Evolutionary conservation across 2,113 vertebrate species (phyloP).

Genomic region (Dipodomys merriami): DNA sequence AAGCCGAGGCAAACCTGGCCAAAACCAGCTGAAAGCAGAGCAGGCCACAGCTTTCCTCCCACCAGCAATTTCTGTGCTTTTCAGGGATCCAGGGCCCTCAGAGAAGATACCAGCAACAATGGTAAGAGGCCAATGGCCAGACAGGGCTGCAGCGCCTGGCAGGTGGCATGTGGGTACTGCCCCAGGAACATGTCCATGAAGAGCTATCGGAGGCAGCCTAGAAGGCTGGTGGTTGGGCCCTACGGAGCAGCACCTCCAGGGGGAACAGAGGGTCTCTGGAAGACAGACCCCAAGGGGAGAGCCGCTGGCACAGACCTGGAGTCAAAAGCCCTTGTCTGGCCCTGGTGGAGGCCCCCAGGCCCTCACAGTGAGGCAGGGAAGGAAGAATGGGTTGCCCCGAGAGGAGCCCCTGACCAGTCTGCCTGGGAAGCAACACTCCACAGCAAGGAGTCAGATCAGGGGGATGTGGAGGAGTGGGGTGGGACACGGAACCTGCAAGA

Average conservation of each 20-base stretch:
- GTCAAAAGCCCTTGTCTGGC: constrained; percentile 56
- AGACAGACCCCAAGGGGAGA: constrained; percentile 68
- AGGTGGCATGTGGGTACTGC: background rate
- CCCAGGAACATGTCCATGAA: fast-evolving
- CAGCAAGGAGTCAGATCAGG: background rate
- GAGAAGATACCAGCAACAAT: background rate
- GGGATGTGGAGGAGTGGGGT: background rate
- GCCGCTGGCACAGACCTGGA: background rate
- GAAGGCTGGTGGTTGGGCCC: background rate
- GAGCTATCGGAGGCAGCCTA: background rate
- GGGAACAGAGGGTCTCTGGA: constrained; percentile 46
- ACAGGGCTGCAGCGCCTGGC: background rate
- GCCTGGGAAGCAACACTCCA: background rate
- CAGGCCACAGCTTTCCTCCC: background rate
- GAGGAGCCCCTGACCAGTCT: background rate
- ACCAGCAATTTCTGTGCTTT: background rate
- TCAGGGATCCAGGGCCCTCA: background rate
- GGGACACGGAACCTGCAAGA: background rate
- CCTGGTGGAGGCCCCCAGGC: background rate
- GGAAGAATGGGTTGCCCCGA: background rate
- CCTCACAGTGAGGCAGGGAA: constrained; percentile 4
- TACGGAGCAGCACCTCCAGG: constrained; percentile 32
- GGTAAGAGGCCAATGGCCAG: background rate
- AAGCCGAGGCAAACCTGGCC: background rate
- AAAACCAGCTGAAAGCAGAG: background rate